Evolutionary conservation across 2,113 vertebrate species (phyloP).

Genomic region (Gobio gobio): DNA sequence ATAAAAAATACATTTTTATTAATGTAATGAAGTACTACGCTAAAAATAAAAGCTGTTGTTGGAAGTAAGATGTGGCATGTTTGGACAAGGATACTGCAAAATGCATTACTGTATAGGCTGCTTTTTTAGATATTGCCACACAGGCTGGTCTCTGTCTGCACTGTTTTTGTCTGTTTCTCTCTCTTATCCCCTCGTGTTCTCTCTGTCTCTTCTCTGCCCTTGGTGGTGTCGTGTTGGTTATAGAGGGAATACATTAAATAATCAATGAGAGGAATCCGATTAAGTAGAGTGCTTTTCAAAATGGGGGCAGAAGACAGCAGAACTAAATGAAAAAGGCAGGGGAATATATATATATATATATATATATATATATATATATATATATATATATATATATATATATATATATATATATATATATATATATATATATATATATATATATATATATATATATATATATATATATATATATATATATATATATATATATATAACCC

Average conservation of each 20-base stretch:
- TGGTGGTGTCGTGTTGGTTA: slow-evolving; percentile 3
- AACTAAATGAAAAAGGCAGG: background rate
- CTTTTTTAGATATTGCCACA: background rate
- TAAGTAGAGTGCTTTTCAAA: slow-evolving; percentile 69
- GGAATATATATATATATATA: no score
- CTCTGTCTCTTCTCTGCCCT: slow-evolving; percentile 30
- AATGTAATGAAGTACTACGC: background rate
- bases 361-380: no score
- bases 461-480: no score
- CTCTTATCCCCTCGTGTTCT: background rate
- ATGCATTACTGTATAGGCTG: background rate
- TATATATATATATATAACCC: no score
- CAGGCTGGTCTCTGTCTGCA: background rate
- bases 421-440: no score
- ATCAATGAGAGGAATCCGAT: slow-evolving; percentile 75
- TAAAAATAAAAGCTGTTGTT: background rate
- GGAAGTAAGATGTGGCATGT: background rate
- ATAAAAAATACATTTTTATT: background rate
- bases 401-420: no score
- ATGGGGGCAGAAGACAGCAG: slow-evolving; percentile 24
- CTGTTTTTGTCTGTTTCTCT: background rate
- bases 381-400: no score
- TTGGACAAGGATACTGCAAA: slow-evolving; percentile 1
- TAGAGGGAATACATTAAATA: slow-evolving; percentile 65
- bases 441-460: no score